Conservation (phyloP, 30 jellyfish, hydroid and myxozoan genomes). For the Hydractinia echinata region DNA sequence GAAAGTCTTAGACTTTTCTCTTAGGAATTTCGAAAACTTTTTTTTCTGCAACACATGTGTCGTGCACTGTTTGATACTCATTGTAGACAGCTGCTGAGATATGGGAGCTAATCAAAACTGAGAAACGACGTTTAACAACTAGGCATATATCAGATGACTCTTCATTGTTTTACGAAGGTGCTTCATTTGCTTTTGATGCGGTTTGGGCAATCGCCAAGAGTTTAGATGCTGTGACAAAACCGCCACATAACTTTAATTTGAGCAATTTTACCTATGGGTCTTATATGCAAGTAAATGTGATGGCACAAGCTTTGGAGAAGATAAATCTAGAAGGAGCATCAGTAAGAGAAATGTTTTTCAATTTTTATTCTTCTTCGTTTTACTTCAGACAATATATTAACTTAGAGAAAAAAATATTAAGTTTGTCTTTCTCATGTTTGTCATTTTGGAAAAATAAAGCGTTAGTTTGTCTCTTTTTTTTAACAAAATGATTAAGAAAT, state of each 20-base stretch:
- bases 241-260: conserved; percentile 22
- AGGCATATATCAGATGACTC: neutral
- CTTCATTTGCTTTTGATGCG: conserved; percentile 80
- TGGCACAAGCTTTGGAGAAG: neutral
- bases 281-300: neutral
- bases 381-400: too few relatives aligned
- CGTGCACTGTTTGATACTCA: too few relatives aligned
- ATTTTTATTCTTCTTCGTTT: too few relatives aligned
- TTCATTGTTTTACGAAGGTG: conserved; percentile 3
- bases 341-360: conserved; percentile 27
- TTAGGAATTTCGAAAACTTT: too few relatives aligned
- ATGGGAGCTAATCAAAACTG: conserved; percentile 14
- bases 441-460: too few relatives aligned
- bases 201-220: conserved; percentile 55
- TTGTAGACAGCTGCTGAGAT: conserved; percentile 5
- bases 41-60: too few relatives aligned
- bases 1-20: too few relatives aligned
- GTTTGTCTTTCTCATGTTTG: too few relatives aligned
- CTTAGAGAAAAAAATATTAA: too few relatives aligned
- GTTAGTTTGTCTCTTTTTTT: too few relatives aligned
- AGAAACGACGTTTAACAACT: neutral
- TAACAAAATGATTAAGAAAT: too few relatives aligned
- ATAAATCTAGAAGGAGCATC: conserved; percentile 55
- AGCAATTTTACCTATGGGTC: conserved; percentile 26
- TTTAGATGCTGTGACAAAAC: conserved; percentile 20